Evolutionary conservation across 1,140 invertebrate species (phyloP).

Genomic region (Pteromalus puparum): DNA sequence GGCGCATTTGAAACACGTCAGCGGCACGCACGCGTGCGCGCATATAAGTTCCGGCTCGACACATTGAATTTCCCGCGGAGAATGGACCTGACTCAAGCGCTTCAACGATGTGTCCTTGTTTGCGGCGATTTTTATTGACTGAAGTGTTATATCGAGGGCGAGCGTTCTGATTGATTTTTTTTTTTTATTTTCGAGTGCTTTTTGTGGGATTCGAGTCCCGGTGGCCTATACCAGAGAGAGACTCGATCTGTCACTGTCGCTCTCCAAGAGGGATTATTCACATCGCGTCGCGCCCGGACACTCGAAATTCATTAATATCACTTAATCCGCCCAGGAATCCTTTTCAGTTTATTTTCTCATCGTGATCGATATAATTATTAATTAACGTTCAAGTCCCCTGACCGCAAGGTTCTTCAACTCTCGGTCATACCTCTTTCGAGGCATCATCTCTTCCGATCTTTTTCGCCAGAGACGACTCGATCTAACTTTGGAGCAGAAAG

Average conservation of each 20-base stretch:
- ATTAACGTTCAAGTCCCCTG: background rate
- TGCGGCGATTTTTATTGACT: constrained; percentile 25
- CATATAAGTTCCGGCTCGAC: background rate
- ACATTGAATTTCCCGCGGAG: background rate
- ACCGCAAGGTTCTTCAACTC: background rate
- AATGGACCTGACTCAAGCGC: background rate
- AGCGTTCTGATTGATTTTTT: constrained; percentile 7
- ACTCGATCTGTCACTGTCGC: constrained; percentile 23
- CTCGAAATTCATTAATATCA: constrained; percentile 12
- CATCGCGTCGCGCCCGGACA: background rate
- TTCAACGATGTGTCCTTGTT: background rate
- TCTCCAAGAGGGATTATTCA: background rate
- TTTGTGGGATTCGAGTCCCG: background rate
- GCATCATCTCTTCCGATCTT: background rate
- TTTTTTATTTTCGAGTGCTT: constrained; percentile 7
- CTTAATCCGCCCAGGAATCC: background rate
- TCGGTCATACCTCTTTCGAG: background rate
- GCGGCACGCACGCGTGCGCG: background rate
- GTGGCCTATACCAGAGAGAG: background rate
- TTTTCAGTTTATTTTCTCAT: background rate
- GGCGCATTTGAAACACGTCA: background rate
- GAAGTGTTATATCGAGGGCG: background rate
- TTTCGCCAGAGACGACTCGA: constrained; percentile 45
- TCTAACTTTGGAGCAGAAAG: constrained; percentile 59
- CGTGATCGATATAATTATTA: background rate